Evolutionary conservation across 1,140 invertebrate genomes (phyloP).

Genomic region (Drosophila varians): DNA sequence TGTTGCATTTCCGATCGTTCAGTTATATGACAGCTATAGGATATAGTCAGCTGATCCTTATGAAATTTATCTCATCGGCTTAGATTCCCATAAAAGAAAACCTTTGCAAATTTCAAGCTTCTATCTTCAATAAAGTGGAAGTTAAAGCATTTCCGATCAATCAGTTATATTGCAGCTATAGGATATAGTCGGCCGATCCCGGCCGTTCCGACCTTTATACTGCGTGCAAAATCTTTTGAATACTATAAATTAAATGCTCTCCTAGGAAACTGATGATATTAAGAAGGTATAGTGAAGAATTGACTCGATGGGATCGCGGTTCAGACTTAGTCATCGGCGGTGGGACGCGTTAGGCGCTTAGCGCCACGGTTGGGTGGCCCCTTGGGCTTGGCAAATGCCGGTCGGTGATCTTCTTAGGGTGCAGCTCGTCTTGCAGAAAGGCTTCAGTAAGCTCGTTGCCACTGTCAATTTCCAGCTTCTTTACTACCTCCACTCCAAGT

Average conservation of each 20-base stretch:
- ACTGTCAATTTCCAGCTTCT: conserved; percentile 97
- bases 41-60: no score
- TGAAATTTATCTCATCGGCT: no score
- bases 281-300: conserved; percentile 13
- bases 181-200: no score
- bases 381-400: conserved; percentile 97
- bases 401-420: conserved; percentile 96
- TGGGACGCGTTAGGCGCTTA: conserved; percentile 89
- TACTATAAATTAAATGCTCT: conserved; percentile 71
- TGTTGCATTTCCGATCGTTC: no score
- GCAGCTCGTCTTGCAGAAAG: conserved; percentile 95
- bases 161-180: no score
- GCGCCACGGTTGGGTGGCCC: conserved; percentile 96
- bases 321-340: conserved; percentile 71
- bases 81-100: no score
- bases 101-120: no score
- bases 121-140: no score
- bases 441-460: conserved; percentile 94
- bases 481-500: conserved; percentile 89
- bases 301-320: conserved; percentile 40
- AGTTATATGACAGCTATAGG: no score
- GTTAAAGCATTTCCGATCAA: no score
- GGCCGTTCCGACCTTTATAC: no score
- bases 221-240: no score
- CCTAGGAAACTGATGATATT: conserved; percentile 13